Conservation (phyloP, 2,797 vertebrate species). For the Chaetophractus vellerosus region DNA sequence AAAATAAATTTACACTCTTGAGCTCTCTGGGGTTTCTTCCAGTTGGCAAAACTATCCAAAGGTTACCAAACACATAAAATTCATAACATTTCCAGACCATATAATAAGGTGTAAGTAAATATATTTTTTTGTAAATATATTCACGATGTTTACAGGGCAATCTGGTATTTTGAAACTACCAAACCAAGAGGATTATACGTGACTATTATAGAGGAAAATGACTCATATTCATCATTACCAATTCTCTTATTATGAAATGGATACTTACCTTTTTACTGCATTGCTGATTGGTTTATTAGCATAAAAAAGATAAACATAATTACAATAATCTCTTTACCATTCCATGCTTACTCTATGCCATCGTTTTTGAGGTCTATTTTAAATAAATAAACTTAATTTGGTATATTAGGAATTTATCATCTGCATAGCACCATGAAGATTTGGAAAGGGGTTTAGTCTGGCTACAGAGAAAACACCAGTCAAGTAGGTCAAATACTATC, state of each 20-base stretch:
- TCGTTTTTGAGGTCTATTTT: background rate
- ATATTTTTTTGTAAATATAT: too few species aligned
- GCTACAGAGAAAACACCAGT: background rate
- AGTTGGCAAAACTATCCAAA: slow-evolving; percentile 29
- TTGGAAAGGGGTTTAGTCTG: background rate
- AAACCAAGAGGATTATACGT: background rate
- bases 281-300: background rate
- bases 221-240: background rate
- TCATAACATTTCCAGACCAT: background rate
- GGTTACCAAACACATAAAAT: background rate
- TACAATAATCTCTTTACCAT: slow-evolving; percentile 34
- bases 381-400: slow-evolving; percentile 10
- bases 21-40: background rate
- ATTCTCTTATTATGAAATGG: slow-evolving; percentile 1
- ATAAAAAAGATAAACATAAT: background rate
- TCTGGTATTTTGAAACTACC: background rate
- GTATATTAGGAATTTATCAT: slow-evolving; percentile 13
- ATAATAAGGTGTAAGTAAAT: background rate
- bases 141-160: background rate
- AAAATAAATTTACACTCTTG: background rate
- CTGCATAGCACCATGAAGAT: background rate
- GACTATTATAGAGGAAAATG: slow-evolving; percentile 25
- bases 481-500: background rate
- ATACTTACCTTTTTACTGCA: background rate
- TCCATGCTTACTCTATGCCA: background rate